phyloP scores from a whole-genome alignment of 1,140 invertebrate genomes.

The Thalassaphorura encarpata region DNA sequence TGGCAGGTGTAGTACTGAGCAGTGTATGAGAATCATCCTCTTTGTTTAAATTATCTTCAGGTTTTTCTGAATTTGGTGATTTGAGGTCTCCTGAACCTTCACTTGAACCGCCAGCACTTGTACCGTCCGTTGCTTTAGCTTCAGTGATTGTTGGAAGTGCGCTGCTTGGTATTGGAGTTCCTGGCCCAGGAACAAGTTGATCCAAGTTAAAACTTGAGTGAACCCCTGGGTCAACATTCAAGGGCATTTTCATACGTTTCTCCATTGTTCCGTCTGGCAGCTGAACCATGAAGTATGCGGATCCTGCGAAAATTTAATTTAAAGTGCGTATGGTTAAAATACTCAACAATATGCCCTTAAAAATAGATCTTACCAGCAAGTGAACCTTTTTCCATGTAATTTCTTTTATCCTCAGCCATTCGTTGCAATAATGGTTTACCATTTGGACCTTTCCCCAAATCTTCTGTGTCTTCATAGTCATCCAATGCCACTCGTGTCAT shows the following conservation, averaged over 20 bases:
- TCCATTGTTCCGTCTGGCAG: conserved; percentile 80
- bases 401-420: conserved; percentile 80
- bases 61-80: not conserved
- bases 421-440: conserved; percentile 52
- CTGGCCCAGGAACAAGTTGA: conserved; percentile 41
- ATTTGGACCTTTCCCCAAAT: not conserved
- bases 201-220: conserved; percentile 84
- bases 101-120: conserved; percentile 28
- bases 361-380: conserved; percentile 48
- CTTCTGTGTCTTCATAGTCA: conserved; percentile 31
- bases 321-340: not conserved
- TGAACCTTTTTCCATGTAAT: conserved; percentile 77
- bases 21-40: conserved; percentile 4
- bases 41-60: not conserved
- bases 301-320: conserved; percentile 43
- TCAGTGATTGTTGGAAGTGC: conserved; percentile 75
- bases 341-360: not conserved
- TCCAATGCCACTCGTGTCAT: conserved; percentile 50
- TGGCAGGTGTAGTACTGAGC: conserved; percentile 1
- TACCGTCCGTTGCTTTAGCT: conserved; percentile 37
- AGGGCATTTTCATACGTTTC: conserved; percentile 66
- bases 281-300: conserved; percentile 74
- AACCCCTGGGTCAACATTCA: conserved; percentile 81
- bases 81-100: conserved; percentile 8
- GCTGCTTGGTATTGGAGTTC: conserved; percentile 12